Conservation (phyloP, 2,888 invertebrate species). For the Drosophila atripex region DNA sequence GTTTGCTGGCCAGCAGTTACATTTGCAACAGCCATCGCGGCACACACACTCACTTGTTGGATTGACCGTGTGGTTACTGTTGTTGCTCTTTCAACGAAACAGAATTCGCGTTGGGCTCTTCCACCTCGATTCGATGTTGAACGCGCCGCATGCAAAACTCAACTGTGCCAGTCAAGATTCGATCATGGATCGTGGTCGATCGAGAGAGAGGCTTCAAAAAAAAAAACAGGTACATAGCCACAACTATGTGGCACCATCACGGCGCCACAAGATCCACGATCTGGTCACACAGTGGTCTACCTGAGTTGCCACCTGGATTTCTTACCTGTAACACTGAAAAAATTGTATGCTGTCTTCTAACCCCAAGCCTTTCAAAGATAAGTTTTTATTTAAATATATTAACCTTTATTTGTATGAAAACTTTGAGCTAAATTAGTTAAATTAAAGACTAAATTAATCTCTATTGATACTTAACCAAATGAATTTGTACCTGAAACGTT, state of each 20-base stretch:
- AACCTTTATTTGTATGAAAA: constrained; percentile 30
- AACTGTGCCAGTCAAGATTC: constrained; percentile 42
- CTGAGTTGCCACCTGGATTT: not conserved
- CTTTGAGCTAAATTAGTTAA: constrained; percentile 45
- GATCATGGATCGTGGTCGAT: not conserved
- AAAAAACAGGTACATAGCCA: constrained; percentile 23
- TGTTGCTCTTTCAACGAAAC: constrained; percentile 30
- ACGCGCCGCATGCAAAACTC: constrained; percentile 63
- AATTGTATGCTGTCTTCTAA: not conserved
- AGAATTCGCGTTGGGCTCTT: constrained; percentile 23
- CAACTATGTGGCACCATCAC: constrained; percentile 13
- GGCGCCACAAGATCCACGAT: constrained; percentile 9
- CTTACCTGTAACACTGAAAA: not conserved
- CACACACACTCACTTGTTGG: constrained; percentile 30
- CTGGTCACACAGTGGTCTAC: constrained; percentile 8
- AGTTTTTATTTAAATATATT: constrained; percentile 14
- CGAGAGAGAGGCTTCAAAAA: constrained; percentile 15
- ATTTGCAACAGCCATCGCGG: constrained; percentile 23
- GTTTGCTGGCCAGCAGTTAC: constrained; percentile 6
- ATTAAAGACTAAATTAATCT: constrained; percentile 47
- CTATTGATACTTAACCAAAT: constrained; percentile 49
- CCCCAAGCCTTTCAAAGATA: not conserved
- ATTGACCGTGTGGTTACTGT: constrained; percentile 4
- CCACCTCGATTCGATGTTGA: constrained; percentile 39
- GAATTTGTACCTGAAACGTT: constrained; percentile 72